phyloP scores from a whole-genome alignment of 2,113 vertebrate species.

The Hymenochirus boettgeri region DNA sequence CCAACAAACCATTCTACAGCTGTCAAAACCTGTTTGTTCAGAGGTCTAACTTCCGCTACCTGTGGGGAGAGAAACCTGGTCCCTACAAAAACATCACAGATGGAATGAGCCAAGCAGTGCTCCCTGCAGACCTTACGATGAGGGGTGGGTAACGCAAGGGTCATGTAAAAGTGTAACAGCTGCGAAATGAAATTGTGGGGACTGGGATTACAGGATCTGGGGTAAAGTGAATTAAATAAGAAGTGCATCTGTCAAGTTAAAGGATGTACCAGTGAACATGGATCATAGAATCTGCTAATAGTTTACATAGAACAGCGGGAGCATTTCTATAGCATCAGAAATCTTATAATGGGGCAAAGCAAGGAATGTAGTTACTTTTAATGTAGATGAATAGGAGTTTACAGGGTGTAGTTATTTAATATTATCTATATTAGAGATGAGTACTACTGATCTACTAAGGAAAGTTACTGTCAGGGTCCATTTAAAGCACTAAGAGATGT shows the following conservation, averaged over 20 bases:
- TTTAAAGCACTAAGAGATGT: no score
- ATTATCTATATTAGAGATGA: no score
- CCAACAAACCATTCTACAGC: slow-evolving; percentile 17
- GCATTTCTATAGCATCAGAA: no score
- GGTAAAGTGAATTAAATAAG: background rate
- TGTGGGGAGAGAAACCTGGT: background rate
- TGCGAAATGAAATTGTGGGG: background rate
- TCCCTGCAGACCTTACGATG: background rate
- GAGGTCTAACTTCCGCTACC: slow-evolving; percentile 17
- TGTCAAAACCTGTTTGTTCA: slow-evolving; percentile 30
- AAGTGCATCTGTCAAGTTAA: background rate
- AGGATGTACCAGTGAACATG: no score
- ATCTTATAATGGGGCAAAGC: no score
- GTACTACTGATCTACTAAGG: no score
- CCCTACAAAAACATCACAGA: background rate
- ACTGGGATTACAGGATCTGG: background rate
- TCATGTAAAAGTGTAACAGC: background rate
- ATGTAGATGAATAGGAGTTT: no score
- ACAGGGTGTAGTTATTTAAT: no score
- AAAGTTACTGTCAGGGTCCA: no score
- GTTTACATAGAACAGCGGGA: no score
- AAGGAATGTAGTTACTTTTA: no score
- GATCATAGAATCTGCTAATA: no score
- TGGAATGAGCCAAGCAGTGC: background rate
- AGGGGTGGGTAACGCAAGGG: background rate